Percentiles rank a stretch among this genome's conserved stretches.
These are phyloP conservation scores for Euwallacea similis DNA, from an alignment of 1,140 invertebrate species.

Conservation along the genomic window DNA sequence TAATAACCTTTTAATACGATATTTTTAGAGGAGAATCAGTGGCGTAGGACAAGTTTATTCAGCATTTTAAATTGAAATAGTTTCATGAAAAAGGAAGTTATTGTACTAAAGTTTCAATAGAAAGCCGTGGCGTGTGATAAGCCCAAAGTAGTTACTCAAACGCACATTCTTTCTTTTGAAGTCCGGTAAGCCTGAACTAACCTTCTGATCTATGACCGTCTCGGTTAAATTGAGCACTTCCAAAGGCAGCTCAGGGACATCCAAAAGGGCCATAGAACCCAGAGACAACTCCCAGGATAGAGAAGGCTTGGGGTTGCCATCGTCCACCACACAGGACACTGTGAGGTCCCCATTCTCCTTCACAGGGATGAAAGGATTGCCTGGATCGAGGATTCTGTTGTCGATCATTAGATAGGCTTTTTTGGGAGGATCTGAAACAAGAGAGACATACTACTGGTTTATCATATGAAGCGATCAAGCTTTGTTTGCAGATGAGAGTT, in stretches of 20 bases:
- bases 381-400: constrained; percentile 75
- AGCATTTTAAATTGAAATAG: background rate
- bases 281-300: constrained; percentile 72
- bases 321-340: constrained; percentile 80
- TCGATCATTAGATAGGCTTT: constrained; percentile 79
- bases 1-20: too few species aligned
- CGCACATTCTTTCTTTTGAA: background rate
- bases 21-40: too few species aligned
- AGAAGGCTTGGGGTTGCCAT: constrained; percentile 75
- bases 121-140: background rate
- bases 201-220: constrained; percentile 53
- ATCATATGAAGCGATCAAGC: too few species aligned
- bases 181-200: constrained; percentile 25
- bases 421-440: constrained; percentile 70
- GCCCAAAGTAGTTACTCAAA: too few species aligned
- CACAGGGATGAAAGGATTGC: constrained; percentile 81
- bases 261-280: constrained; percentile 58
- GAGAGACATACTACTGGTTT: background rate
- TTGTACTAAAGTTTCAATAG: background rate
- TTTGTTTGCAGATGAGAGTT: too few species aligned
- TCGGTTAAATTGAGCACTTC: constrained; percentile 53
- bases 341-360: constrained; percentile 77
- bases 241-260: constrained; percentile 58
- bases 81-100: background rate
- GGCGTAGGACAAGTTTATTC: too few species aligned